Conservation (phyloP, 2,888 invertebrate species). For the Drosophila prolongata region DNA sequence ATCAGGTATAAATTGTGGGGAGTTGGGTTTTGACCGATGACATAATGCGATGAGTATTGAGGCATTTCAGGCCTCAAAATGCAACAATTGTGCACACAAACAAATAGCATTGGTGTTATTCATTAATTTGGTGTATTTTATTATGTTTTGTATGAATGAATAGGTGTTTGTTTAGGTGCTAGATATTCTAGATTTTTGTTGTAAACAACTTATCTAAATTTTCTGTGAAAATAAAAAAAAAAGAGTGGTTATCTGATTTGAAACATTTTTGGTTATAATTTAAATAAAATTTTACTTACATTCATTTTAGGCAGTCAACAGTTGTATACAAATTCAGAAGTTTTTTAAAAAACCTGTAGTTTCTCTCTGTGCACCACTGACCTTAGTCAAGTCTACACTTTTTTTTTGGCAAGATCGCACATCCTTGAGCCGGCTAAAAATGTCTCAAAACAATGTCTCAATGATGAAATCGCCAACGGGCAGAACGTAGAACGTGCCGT, state of each 20-base stretch:
- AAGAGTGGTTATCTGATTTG: too few species aligned
- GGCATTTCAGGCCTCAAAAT: neutral
- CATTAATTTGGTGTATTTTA: too few species aligned
- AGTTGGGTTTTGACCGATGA: conserved; percentile 24
- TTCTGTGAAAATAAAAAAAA: too few species aligned
- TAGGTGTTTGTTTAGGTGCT: too few species aligned
- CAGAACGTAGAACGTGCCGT: conserved; percentile 67
- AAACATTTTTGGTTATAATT: too few species aligned
- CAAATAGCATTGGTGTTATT: neutral
- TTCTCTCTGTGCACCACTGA: conserved; percentile 35
- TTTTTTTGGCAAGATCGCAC: conserved; percentile 63
- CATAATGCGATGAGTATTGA: conserved; percentile 25
- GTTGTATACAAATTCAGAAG: too few species aligned
- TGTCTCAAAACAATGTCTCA: conserved; percentile 63
- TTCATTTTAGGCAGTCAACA: too few species aligned
- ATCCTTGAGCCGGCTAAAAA: conserved; percentile 74
- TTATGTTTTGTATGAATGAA: too few species aligned
- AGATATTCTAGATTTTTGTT: too few species aligned
- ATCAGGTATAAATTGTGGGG: conserved; percentile 9
- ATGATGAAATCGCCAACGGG: conserved; percentile 40
- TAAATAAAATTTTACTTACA: too few species aligned
- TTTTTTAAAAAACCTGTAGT: neutral
- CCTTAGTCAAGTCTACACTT: conserved; percentile 44
- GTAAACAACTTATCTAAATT: too few species aligned
- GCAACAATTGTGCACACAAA: neutral